phyloP scores from a whole-genome alignment of 2,113 vertebrate genomes.

The Tiliqua scincoides region DNA sequence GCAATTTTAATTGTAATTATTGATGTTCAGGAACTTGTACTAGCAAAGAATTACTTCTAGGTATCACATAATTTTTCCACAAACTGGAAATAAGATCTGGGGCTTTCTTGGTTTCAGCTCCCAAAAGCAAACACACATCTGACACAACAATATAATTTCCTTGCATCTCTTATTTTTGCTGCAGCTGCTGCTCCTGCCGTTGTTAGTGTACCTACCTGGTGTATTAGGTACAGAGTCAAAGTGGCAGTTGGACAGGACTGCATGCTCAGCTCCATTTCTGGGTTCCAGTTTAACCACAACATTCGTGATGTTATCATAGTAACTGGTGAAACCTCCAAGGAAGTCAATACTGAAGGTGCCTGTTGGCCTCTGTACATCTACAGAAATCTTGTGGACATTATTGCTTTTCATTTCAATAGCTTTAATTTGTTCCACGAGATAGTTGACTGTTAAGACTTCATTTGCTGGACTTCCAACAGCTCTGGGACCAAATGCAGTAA shows the following conservation, averaged over 20 bases:
- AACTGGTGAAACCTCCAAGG: conserved; percentile 95
- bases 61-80: neutral
- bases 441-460: conserved; percentile 89
- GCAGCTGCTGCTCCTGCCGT: rapidly evolving
- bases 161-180: no score
- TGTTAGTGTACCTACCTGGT: conserved; percentile 80
- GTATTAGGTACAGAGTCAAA: conserved; percentile 96
- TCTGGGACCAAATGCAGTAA: conserved; percentile 91
- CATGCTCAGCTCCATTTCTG: conserved; percentile 82
- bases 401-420: conserved; percentile 78
- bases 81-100: neutral
- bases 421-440: conserved; percentile 89
- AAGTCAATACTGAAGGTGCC: conserved; percentile 97
- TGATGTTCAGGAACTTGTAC: neutral
- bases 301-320: conserved; percentile 95
- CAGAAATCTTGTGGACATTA: conserved; percentile 79
- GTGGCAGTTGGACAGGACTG: conserved; percentile 95
- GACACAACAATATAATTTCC: neutral
- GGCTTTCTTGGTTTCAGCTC: neutral
- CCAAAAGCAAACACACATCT: neutral
- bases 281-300: conserved; percentile 91
- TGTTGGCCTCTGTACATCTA: conserved; percentile 90
- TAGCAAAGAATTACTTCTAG: neutral
- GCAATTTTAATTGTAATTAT: neutral
- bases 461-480: conserved; percentile 93